phyloP scores from a whole-genome alignment of 2,113 vertebrate species.

The Nipponia nippon region DNA sequence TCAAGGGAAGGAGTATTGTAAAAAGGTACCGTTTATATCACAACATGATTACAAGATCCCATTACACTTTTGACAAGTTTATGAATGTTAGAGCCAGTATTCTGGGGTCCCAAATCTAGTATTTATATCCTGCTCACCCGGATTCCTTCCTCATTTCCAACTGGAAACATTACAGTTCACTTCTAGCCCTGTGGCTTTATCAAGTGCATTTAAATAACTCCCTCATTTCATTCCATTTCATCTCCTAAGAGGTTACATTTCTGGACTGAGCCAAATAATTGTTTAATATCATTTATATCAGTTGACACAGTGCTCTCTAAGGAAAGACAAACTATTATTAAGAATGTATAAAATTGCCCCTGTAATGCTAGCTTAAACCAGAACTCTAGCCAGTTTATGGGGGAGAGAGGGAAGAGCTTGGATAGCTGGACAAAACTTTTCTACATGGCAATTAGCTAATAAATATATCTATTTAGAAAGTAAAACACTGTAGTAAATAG shows the following conservation, averaged over 20 bases:
- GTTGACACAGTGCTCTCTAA: not conserved
- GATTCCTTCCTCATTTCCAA: not conserved
- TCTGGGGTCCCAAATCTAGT: not conserved
- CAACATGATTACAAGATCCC: not conserved
- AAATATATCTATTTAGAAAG: not conserved
- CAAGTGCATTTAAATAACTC: not conserved
- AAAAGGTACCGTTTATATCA: not conserved
- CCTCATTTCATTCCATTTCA: not conserved
- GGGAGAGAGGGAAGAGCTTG: not conserved
- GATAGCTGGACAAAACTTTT: not conserved
- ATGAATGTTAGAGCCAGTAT: not conserved
- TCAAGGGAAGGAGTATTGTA: not conserved
- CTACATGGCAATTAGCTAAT: not conserved
- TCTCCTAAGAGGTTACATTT: not conserved
- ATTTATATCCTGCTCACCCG: not conserved
- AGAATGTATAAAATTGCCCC: not conserved
- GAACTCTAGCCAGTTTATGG: not conserved
- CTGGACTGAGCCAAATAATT: not conserved
- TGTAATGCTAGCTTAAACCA: not conserved
- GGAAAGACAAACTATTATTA: not conserved
- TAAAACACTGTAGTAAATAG: not conserved
- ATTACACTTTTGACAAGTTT: not conserved
- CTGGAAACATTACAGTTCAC: not conserved
- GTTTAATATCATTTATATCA: not conserved
- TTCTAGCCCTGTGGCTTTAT: not conserved